These are phyloP conservation scores for Eleginops maclovinus DNA, from an alignment of 2,113 vertebrate genomes.

Conservation along the genomic window DNA sequence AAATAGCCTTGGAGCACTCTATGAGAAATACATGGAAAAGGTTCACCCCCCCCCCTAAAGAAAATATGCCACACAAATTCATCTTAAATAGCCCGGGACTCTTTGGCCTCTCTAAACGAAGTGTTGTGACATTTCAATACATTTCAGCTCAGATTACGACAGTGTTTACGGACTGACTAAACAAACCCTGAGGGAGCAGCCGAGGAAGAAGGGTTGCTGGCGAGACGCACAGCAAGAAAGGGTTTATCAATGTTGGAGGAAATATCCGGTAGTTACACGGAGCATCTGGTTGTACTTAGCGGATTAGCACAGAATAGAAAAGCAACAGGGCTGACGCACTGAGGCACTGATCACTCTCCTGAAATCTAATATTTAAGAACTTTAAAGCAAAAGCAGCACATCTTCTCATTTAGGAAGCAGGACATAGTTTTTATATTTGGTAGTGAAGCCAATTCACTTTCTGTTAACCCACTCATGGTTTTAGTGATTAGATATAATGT, in stretches of 20 bases:
- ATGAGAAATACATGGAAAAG: constrained; percentile 9
- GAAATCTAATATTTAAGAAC: not conserved
- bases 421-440: no score
- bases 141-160: constrained; percentile 33
- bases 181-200: constrained; percentile 46
- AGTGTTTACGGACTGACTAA: constrained; percentile 55
- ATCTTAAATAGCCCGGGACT: constrained; percentile 63
- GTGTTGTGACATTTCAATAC: constrained; percentile 31
- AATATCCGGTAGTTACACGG: constrained; percentile 2
- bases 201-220: constrained; percentile 40
- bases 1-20: constrained; percentile 22
- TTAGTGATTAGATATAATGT: no score
- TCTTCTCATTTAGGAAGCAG: no score
- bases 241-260: constrained; percentile 46
- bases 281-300: constrained; percentile 67
- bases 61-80: constrained; percentile 7
- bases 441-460: no score
- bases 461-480: no score
- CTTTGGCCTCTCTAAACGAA: constrained; percentile 18
- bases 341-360: constrained; percentile 32
- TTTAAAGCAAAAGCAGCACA: not conserved
- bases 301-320: constrained; percentile 51
- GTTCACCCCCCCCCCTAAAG: not conserved
- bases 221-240: constrained; percentile 14
- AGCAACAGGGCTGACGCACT: constrained; percentile 39